Evolutionary conservation across 1,140 invertebrate species (phyloP).

Genomic region (Rhopalosiphum padi): DNA sequence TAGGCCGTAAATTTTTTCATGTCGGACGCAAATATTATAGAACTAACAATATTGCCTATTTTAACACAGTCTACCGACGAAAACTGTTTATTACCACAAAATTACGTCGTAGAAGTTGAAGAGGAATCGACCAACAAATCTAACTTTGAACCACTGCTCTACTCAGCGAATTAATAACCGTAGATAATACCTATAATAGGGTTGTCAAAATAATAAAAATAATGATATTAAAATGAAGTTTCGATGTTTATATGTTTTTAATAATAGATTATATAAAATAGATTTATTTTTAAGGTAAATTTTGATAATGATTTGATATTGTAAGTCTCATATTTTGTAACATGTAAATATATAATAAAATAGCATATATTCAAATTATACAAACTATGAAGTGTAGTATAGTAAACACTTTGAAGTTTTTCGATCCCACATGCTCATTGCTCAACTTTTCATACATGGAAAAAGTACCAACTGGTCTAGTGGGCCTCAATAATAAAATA

Average conservation of each 20-base stretch:
- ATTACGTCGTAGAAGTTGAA: background rate
- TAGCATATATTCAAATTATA: background rate
- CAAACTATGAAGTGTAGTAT: too few relatives aligned
- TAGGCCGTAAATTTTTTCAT: background rate
- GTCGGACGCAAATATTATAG: background rate
- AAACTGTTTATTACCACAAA: accelerated
- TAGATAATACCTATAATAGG: background rate
- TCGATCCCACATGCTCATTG: background rate
- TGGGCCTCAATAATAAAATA: too few relatives aligned
- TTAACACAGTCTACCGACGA: background rate
- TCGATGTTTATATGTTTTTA: background rate
- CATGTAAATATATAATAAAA: background rate
- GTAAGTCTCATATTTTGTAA: background rate
- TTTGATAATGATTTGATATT: background rate
- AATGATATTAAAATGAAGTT: background rate
- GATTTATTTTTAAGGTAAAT: background rate
- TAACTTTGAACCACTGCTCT: background rate
- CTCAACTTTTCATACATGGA: too few relatives aligned
- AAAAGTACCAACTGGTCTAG: too few relatives aligned
- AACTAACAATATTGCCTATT: background rate
- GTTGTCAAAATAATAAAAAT: background rate
- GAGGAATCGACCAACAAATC: background rate
- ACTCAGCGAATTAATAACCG: background rate
- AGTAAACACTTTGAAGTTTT: background rate
- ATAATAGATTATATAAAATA: background rate